Conservation (phyloP, 2,113 vertebrate species). For the Speoplatyrhinus poulsoni region DNA sequence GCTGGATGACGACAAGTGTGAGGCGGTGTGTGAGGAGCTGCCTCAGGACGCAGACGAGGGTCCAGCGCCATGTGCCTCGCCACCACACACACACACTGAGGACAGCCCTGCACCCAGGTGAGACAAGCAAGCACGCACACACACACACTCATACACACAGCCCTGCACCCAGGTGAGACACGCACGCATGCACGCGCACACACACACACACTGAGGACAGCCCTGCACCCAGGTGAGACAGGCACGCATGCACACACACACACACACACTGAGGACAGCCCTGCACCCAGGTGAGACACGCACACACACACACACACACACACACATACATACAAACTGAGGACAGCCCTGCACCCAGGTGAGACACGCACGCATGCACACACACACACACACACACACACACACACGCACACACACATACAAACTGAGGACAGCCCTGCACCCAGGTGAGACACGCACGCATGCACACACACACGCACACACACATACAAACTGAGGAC, state of each 20-base stretch:
- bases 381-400: too few species aligned
- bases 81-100: constrained; percentile 52
- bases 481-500: too few species aligned
- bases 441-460: not conserved
- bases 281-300: constrained; percentile 58
- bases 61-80: constrained; percentile 62
- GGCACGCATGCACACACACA: constrained; percentile 25
- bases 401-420: constrained; percentile 22
- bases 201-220: constrained; percentile 55
- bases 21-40: too few species aligned
- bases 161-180: constrained; percentile 67
- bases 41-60: constrained; percentile 80
- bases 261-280: constrained; percentile 48
- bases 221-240: constrained; percentile 67
- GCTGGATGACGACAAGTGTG: not conserved
- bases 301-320: constrained; percentile 6
- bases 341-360: too few species aligned
- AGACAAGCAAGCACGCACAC: constrained; percentile 12
- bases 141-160: constrained; percentile 39
- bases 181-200: constrained; percentile 24
- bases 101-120: constrained; percentile 72
- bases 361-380: too few species aligned
- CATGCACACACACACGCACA: too few species aligned
- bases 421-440: not conserved
- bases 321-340: too few species aligned